Conservation (phyloP, 2,888 invertebrate species). For the Candidula unifasciata region DNA sequence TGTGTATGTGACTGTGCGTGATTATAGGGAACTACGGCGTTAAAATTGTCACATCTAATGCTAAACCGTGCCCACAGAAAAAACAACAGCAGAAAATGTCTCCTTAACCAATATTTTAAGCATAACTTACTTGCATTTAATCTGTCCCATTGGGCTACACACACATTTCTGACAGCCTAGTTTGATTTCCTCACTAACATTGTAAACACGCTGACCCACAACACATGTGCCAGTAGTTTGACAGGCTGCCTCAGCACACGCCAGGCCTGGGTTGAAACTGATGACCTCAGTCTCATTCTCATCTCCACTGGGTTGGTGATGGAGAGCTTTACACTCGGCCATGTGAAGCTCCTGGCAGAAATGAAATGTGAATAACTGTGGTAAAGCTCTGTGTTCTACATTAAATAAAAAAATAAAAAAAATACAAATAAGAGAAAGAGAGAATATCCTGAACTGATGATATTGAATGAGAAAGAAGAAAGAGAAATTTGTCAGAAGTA, state of each 20-base stretch:
- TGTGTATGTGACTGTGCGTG: too few species aligned
- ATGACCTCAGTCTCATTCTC: slow-evolving; percentile 55
- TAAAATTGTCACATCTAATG: too few species aligned
- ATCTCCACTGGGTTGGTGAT: slow-evolving; percentile 51
- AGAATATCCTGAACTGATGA: too few species aligned
- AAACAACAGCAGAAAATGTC: background rate
- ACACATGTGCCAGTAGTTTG: slow-evolving; percentile 60
- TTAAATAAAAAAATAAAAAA: too few species aligned
- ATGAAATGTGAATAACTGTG: too few species aligned
- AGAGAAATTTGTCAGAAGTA: too few species aligned
- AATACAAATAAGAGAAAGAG: too few species aligned
- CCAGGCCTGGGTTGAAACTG: slow-evolving; percentile 59
- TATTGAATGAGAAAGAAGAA: too few species aligned
- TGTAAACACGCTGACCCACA: slow-evolving; percentile 61
- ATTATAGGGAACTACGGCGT: too few species aligned
- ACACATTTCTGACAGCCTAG: slow-evolving; percentile 71
- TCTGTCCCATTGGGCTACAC: slow-evolving; percentile 64
- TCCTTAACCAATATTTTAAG: too few species aligned
- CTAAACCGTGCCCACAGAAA: too few species aligned
- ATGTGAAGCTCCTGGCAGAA: slow-evolving; percentile 50
- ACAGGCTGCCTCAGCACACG: slow-evolving; percentile 68
- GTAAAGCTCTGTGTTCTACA: too few species aligned
- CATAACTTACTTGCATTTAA: slow-evolving; percentile 67
- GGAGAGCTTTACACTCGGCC: slow-evolving; percentile 56
- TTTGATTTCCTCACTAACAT: slow-evolving; percentile 59